These are phyloP conservation scores for Carcina quercana DNA, from an alignment of 2,888 invertebrate genomes.

Conservation along the genomic window DNA sequence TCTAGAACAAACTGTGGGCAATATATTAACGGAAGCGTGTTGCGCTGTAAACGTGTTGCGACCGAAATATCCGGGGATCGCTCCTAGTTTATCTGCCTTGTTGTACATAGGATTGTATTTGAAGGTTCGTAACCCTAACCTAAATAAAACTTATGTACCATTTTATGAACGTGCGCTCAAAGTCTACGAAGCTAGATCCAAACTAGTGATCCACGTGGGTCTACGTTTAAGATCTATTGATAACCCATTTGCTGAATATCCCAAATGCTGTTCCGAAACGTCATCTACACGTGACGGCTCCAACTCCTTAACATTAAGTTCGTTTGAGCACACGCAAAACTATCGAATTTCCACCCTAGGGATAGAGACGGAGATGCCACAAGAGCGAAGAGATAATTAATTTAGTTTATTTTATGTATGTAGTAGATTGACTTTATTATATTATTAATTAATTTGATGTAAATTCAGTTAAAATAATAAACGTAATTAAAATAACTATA, in stretches of 20 bases:
- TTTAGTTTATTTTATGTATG: too few relatives aligned
- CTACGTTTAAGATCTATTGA: constrained; percentile 62
- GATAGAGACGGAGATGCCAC: too few relatives aligned
- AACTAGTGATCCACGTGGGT: constrained; percentile 48
- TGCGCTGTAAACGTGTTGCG: constrained; percentile 63
- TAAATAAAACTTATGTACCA: constrained; percentile 24
- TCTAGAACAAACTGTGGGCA: constrained; percentile 75
- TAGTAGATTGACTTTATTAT: too few relatives aligned
- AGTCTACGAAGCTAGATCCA: constrained; percentile 47
- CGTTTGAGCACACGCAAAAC: too few relatives aligned
- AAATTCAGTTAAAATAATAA: too few relatives aligned
- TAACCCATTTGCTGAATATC: constrained; percentile 73
- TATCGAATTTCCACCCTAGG: too few relatives aligned
- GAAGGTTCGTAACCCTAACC: constrained; percentile 63
- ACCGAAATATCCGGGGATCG: constrained; percentile 77
- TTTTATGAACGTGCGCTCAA: constrained; percentile 48
- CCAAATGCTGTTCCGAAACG: constrained; percentile 38
- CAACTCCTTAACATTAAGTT: too few relatives aligned
- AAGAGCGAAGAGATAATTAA: too few relatives aligned
- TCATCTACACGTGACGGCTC: too few relatives aligned
- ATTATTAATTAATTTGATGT: too few relatives aligned
- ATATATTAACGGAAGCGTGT: constrained; percentile 68
- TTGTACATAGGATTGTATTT: constrained; percentile 73
- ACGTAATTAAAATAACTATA: too few relatives aligned
- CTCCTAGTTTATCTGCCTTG: constrained; percentile 61